phyloP scores from a whole-genome alignment of 2,113 vertebrate species.

The Irena cyanogastra region DNA sequence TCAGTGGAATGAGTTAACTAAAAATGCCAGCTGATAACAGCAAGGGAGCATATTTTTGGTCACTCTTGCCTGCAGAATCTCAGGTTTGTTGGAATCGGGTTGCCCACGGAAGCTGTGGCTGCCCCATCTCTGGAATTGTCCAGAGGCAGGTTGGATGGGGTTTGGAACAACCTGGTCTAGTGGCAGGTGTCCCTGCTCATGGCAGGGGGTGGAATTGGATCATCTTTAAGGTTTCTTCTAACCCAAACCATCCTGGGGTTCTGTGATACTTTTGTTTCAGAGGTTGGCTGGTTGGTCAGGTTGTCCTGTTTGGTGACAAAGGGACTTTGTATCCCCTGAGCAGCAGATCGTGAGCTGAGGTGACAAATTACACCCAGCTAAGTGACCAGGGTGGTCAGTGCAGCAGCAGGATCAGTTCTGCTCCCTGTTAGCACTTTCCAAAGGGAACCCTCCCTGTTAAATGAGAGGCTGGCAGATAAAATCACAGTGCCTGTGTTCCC shows the following conservation, averaged over 20 bases:
- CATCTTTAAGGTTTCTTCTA: neutral
- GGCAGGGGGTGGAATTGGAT: neutral
- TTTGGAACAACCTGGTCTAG: fast-evolving
- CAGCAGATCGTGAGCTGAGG: fast-evolving
- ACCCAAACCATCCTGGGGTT: neutral
- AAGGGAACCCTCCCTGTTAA: neutral
- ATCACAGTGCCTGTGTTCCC: neutral
- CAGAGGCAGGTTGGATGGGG: neutral
- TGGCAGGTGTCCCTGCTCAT: neutral
- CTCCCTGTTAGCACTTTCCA: neutral
- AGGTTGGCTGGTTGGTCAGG: fast-evolving
- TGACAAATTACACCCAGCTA: neutral
- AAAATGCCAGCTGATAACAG: fast-evolving
- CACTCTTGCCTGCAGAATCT: neutral
- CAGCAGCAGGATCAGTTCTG: fast-evolving
- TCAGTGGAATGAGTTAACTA: neutral
- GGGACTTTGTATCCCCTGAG: neutral
- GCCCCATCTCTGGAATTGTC: neutral
- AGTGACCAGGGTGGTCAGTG: neutral
- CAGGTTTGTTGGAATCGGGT: fast-evolving
- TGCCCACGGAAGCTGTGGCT: neutral
- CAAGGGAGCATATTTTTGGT: fast-evolving
- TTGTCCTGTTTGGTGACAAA: fast-evolving
- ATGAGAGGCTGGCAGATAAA: neutral
- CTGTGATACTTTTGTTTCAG: fast-evolving